Percentiles rank a stretch among this genome's conserved stretches.
Conservation (phyloP, 1,140 invertebrate species). For the Eubasilissa regina region DNA sequence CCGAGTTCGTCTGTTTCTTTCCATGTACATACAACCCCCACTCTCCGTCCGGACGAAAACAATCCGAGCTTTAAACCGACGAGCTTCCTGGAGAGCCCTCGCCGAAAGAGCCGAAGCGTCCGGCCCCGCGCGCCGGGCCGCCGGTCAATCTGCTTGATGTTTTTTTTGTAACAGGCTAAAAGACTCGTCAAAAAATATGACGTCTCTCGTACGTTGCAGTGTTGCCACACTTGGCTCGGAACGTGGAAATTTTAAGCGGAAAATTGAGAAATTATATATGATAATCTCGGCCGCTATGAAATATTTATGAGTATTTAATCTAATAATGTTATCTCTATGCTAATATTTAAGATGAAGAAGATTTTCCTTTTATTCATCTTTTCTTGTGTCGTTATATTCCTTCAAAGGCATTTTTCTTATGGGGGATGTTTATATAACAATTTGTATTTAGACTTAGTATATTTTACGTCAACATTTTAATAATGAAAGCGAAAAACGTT, state of each 20-base stretch:
- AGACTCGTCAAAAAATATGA: neutral
- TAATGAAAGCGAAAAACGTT: too few relatives aligned
- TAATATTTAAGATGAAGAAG: constrained; percentile 38
- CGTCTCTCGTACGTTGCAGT: constrained; percentile 45
- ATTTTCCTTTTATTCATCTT: constrained; percentile 27
- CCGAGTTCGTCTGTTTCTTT: constrained; percentile 61
- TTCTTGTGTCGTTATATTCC: constrained; percentile 36
- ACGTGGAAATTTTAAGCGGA: constrained; percentile 45
- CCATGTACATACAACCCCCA: constrained; percentile 47
- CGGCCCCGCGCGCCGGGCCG: too few relatives aligned
- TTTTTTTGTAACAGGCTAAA: neutral
- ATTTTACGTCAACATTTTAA: neutral
- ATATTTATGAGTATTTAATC: constrained; percentile 48
- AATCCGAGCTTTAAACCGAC: neutral
- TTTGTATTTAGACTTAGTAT: neutral
- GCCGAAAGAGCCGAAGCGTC: neutral
- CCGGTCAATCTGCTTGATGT: neutral
- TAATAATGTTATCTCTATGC: constrained; percentile 48
- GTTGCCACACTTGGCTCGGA: constrained; percentile 52
- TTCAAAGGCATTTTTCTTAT: neutral
- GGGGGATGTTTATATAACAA: neutral
- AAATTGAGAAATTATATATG: constrained; percentile 47
- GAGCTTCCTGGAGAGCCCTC: neutral
- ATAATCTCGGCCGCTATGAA: constrained; percentile 38
- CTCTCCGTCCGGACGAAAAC: neutral